These are phyloP conservation scores for Limnephilus marmoratus DNA, from an alignment of 2,888 invertebrate genomes.

Conservation along the genomic window DNA sequence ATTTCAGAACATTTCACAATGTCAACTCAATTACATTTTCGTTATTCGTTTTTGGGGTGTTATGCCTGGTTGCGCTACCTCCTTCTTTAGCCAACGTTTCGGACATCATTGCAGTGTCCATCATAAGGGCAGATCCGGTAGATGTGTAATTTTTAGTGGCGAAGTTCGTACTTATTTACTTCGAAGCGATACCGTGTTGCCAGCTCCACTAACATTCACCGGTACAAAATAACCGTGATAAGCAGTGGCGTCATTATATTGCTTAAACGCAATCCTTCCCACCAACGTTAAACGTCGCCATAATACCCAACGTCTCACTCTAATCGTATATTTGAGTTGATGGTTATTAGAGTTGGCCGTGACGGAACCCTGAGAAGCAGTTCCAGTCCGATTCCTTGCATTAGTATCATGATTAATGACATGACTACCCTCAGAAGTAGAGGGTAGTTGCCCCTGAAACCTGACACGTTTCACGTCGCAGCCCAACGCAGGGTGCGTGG, in stretches of 20 bases:
- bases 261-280: not conserved
- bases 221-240: too few species aligned
- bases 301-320: not conserved
- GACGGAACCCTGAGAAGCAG: slow-evolving; percentile 22
- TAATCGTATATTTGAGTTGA: slow-evolving; percentile 22
- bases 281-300: not conserved
- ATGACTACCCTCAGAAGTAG: not conserved
- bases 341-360: slow-evolving; percentile 34
- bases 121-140: too few species aligned
- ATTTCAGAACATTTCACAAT: too few species aligned
- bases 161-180: too few species aligned
- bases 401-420: slow-evolving; percentile 30
- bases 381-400: slow-evolving; percentile 27
- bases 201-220: too few species aligned
- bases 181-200: too few species aligned
- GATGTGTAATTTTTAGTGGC: too few species aligned
- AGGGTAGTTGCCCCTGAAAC: not conserved
- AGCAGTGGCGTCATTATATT: not conserved
- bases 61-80: too few species aligned
- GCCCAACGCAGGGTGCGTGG: not conserved
- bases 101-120: too few species aligned
- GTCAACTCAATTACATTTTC: too few species aligned
- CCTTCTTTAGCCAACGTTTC: too few species aligned
- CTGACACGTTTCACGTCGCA: not conserved
- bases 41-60: too few species aligned